These are phyloP conservation scores for Channallabes apus DNA, from an alignment of 2,797 vertebrate genomes.

Conservation along the genomic window DNA sequence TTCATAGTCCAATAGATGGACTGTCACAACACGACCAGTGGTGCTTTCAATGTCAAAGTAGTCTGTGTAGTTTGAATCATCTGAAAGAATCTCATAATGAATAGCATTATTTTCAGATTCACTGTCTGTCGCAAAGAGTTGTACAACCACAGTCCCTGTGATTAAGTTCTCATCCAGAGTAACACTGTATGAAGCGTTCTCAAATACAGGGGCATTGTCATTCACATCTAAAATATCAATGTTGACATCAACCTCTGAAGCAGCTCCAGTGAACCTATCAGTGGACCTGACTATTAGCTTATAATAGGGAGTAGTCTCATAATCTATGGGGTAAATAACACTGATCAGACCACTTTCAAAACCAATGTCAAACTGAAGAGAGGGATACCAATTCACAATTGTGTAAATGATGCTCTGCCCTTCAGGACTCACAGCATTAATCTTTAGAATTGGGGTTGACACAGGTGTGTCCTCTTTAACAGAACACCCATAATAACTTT, in stretches of 20 bases:
- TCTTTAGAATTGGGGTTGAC: conserved; percentile 81
- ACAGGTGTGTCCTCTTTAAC: conserved; percentile 84
- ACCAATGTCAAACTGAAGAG: conserved; percentile 87
- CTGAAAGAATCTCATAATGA: conserved; percentile 86
- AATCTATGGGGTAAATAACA: conserved; percentile 86
- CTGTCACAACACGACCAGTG: conserved; percentile 83
- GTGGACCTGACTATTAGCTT: conserved; percentile 87
- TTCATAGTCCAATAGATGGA: conserved; percentile 87
- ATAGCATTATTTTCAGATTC: conserved; percentile 88
- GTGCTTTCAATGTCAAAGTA: conserved; percentile 86
- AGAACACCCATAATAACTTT: conserved; percentile 90
- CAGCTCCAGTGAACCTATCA: conserved; percentile 85
- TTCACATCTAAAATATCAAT: conserved; percentile 91
- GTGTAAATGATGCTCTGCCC: conserved; percentile 90
- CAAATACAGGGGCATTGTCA: conserved; percentile 88
- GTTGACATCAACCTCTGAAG: conserved; percentile 91
- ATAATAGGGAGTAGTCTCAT: conserved; percentile 86
- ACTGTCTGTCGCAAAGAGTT: conserved; percentile 83
- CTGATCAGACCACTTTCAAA: conserved; percentile 90
- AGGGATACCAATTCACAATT: conserved; percentile 86
- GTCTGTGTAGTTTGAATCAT: conserved; percentile 80
- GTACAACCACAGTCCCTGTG: conserved; percentile 80
- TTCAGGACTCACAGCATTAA: conserved; percentile 90
- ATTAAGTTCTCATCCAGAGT: conserved; percentile 87
- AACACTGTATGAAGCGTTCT: conserved; percentile 75